These are phyloP conservation scores for Alces alces DNA, from an alignment of 2,113 vertebrate species.

Conservation along the genomic window DNA sequence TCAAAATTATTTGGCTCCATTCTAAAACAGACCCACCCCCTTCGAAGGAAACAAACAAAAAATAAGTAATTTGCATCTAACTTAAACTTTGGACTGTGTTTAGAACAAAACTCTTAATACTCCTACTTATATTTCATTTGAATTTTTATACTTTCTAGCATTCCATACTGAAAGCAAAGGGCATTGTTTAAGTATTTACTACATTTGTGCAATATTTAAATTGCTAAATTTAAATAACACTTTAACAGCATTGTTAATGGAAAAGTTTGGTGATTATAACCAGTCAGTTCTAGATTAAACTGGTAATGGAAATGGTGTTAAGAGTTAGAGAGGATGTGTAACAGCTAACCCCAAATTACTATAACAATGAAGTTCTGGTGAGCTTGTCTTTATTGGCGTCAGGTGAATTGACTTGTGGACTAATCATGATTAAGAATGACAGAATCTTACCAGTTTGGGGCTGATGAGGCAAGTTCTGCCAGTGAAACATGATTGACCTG, in stretches of 20 bases:
- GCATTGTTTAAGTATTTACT: conserved; percentile 19
- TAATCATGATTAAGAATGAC: background rate
- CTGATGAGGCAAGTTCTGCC: too few relatives aligned
- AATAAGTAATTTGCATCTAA: background rate
- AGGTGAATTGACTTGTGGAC: background rate
- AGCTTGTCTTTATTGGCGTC: background rate
- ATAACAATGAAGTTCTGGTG: background rate
- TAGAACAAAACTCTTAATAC: background rate
- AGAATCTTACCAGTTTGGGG: background rate
- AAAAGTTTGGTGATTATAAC: background rate
- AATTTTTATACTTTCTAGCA: background rate
- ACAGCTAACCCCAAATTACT: background rate
- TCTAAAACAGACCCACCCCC: conserved; percentile 40
- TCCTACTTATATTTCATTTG: background rate
- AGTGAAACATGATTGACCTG: background rate
- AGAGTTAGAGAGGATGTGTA: background rate
- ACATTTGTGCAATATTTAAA: background rate
- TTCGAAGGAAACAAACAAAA: background rate
- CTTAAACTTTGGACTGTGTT: background rate
- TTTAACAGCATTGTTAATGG: conserved; percentile 9
- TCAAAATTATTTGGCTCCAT: conserved; percentile 5
- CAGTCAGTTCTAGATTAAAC: background rate
- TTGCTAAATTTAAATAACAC: background rate
- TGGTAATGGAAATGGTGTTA: background rate
- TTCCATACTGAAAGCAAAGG: conserved; percentile 43